These are phyloP conservation scores for Temnothorax ravouxi DNA, from an alignment of 2,888 invertebrate genomes.

Conservation along the genomic window DNA sequence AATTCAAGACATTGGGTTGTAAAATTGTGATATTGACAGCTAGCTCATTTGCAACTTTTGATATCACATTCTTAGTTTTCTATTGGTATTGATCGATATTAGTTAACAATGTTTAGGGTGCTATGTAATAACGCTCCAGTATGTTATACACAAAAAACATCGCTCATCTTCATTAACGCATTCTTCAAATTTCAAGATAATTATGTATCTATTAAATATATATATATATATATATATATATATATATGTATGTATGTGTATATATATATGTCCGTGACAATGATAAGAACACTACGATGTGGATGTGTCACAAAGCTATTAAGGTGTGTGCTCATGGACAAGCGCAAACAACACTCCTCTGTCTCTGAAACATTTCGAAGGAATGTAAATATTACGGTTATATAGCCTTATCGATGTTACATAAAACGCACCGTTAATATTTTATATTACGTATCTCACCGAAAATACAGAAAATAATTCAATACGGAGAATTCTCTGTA, in stretches of 20 bases:
- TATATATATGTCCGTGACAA: no score
- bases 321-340: neutral
- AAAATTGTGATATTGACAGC: neutral
- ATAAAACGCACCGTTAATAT: neutral
- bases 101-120: conserved; percentile 6
- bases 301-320: neutral
- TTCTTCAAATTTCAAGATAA: neutral
- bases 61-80: conserved; percentile 5
- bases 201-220: neutral
- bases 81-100: neutral
- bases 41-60: neutral
- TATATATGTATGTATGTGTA: no score
- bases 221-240: no score
- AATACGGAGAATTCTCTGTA: neutral
- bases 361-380: neutral
- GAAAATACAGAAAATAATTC: neutral
- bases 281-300: neutral
- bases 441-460: neutral
- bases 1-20: neutral
- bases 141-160: neutral
- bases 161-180: neutral
- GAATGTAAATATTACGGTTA: conserved; percentile 14
- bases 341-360: neutral
- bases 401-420: neutral
- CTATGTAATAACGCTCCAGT: neutral